Base-by-base conservation (phyloP, 2,797 vertebrate genomes). In the Furcifer pardalis region DNA sequence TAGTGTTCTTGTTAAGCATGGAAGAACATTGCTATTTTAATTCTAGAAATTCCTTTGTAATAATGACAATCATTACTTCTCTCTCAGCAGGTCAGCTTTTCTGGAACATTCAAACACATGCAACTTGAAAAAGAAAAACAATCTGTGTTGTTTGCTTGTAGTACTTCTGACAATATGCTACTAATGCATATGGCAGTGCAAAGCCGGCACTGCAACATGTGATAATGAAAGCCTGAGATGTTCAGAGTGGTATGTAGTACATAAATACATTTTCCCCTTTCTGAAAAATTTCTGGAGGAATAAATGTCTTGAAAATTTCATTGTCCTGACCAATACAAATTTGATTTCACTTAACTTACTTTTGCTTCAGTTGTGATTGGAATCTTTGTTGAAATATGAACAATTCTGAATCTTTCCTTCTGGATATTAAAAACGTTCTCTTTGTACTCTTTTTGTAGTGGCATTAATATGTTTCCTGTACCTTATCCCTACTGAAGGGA, bases 321-420 rank as follows among this genome's bases (percentile, higher is more conserved):
- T 37, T 72, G 68, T 52, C 37, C 17, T n/a, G 44, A 37, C 27
- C 68, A 72, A 72, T 72, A 81, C 5, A n/a, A 72, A 72, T 72
- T 81, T 13, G 52, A 81, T 72, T 81, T 60, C 52, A 44, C 37
- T 52, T 44, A 60, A n/a, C n/a, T n/a, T n/a, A n/a, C n/a, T n/a
- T n/a, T n/a, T n/a, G 60, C 68, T 72, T 72, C 68, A 81, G 68
- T 13, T 60, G 68, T 59, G 49, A 81, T 40, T 19, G 49, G 59
- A 71, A 59, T 81, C 25, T n/a, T 81, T 72, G 60, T 44, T 81
- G 27, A 81, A 44, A 60, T 60, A 62, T 62, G 52, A 72, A 81
- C 42, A 56, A 72, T 81, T 42, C 49, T 21, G 13, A 44, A 15
- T 71, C 27, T 59, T 66, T 49, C 66, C 66, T 81, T 12, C 49